Evolutionary conservation across 2,113 vertebrate genomes (phyloP), one percentile per base, ranked within the genome.

Genomic region (Mormoops blainvillei): DNA sequence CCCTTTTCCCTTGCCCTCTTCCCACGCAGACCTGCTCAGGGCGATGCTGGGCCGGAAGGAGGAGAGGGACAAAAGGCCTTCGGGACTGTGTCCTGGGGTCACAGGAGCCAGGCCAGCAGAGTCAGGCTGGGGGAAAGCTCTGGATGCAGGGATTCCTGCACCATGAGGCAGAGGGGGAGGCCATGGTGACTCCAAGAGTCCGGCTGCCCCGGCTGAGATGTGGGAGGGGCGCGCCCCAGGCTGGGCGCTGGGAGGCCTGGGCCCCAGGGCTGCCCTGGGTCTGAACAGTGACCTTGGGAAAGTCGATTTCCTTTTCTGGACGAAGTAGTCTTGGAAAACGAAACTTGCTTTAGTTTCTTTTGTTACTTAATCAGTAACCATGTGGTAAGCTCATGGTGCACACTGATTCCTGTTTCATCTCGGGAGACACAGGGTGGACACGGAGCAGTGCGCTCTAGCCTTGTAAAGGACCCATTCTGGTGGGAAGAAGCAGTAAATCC

Each of bases 1-100:
- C 61, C 31, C 43, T 31, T n/a, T 22, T 11, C 18, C 50, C 28
- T 15, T 89, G 85, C 94, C 68, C 91, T 96, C 94, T 97, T 94
- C 93, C 87, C 43, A 82, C 70, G 52, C 43, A 0, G 70, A 90
- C 97, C 97, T 58, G 45, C 58, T 90, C 50, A n/a, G 92, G 94
- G 15, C 0, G 5, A 22, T 2, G 16, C 48, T 19, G 81, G 38
- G 48, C 31, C 24, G 3, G 31, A 5, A 14, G n/a, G 74, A 36
- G 45, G 50, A 61, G 31, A 63, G 6, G 67, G 24, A 63, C 74
- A 7, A 1, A 5, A 48, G 24, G 33, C 10, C 50, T 33, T 52
- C 0, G 1, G 58, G 38, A 9, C 8, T n/a, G 9, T 31, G 63
- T 43, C 52, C 54, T 14, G 20, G 76, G n/a, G 56, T 3, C 5